Evolutionary conservation across 2,888 invertebrate genomes (phyloP).

Genomic region (Subacronicta megacephala): DNA sequence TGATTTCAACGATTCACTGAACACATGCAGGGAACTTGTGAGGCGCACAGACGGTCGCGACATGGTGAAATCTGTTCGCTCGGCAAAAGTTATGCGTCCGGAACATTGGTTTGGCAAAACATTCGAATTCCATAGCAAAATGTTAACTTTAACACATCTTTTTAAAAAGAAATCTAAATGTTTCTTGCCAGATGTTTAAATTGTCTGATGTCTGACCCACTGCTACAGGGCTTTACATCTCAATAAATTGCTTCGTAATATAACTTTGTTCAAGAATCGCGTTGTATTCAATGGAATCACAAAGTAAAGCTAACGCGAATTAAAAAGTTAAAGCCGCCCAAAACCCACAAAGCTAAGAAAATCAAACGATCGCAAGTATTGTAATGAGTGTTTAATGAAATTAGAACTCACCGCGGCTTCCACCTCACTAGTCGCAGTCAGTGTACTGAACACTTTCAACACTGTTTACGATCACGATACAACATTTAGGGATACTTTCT

Average conservation of each 20-base stretch:
- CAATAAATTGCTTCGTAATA: not conserved
- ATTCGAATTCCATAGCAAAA: not conserved
- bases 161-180: no score
- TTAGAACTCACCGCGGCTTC: slow-evolving; percentile 35
- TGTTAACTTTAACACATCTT: no score
- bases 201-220: no score
- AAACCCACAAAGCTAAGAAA: slow-evolving; percentile 23
- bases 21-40: not conserved
- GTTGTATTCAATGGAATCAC: slow-evolving; percentile 24
- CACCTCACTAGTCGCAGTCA: slow-evolving; percentile 30
- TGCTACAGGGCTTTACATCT: no score
- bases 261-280: slow-evolving; percentile 10
- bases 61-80: slow-evolving; percentile 1
- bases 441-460: not conserved
- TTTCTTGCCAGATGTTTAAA: no score
- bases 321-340: slow-evolving; percentile 35
- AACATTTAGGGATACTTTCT: no score
- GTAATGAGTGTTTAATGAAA: slow-evolving; percentile 45
- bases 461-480: not conserved
- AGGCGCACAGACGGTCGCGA: not conserved
- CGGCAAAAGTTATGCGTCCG: slow-evolving; percentile 13
- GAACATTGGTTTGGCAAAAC: slow-evolving; percentile 13
- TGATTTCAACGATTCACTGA: slow-evolving; percentile 24
- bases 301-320: slow-evolving; percentile 23
- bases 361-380: slow-evolving; percentile 45